Conservation (phyloP, 2,797 vertebrate genomes). For the Salarias fasciatus region DNA sequence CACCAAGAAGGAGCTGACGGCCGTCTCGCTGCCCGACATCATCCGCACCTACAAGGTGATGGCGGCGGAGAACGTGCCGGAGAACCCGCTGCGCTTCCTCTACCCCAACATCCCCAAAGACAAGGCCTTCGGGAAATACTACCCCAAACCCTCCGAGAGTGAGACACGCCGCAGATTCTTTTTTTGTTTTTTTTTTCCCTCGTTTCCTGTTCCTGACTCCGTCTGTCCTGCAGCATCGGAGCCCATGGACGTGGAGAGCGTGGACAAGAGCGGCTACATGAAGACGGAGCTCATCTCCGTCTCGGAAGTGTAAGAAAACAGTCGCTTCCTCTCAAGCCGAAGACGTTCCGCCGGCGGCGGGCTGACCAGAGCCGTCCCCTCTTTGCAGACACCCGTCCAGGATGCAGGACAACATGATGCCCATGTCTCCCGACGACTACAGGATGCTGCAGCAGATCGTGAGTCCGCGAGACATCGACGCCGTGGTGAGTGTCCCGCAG, state of each 20-base stretch:
- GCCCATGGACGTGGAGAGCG: conserved; percentile 92
- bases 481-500: conserved; percentile 81
- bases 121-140: conserved; percentile 95
- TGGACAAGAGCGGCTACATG: conserved; percentile 88
- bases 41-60: conserved; percentile 98
- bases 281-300: conserved; percentile 97
- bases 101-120: conserved; percentile 92
- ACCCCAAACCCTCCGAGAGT: conserved; percentile 92
- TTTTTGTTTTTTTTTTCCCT: too few relatives aligned
- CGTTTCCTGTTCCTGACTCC: too few relatives aligned
- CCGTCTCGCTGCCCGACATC: conserved; percentile 94
- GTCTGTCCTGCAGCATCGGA: conserved; percentile 81
- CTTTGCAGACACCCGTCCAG: conserved; percentile 65
- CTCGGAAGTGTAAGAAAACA: conserved; percentile 92
- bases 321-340: too few relatives aligned
- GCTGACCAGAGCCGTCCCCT: rapidly evolving
- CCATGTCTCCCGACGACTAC: conserved; percentile 92
- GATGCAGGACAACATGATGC: conserved; percentile 80
- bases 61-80: conserved; percentile 96
- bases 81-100: conserved; percentile 94
- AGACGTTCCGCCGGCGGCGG: too few relatives aligned
- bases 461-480: conserved; percentile 83
- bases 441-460: conserved; percentile 83
- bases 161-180: conserved; percentile 4
- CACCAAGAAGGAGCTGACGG: conserved; percentile 93